Conservation (phyloP, 2,113 vertebrate genomes). For the Notothenia rossii region DNA sequence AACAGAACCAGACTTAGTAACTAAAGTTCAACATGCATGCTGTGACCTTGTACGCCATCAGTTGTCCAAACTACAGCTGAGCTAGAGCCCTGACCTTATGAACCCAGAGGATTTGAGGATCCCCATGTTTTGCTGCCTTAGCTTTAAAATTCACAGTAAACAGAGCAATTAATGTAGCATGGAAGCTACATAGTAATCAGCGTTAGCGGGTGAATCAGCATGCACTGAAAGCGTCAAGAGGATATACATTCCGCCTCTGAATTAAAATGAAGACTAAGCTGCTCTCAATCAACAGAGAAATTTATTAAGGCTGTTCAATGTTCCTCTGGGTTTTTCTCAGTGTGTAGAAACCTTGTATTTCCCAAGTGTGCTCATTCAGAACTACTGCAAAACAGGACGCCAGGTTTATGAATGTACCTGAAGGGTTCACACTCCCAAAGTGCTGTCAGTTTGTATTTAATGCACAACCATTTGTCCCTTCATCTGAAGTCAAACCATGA, state of each 20-base stretch:
- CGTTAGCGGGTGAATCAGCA: background rate
- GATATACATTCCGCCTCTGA: conserved; percentile 16
- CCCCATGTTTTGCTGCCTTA: background rate
- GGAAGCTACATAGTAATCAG: background rate
- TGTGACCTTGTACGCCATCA: background rate
- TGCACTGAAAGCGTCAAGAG: background rate
- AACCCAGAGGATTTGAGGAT: conserved; percentile 1
- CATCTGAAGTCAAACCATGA: background rate
- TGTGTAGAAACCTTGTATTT: background rate
- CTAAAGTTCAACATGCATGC: background rate
- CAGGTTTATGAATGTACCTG: background rate
- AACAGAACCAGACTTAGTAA: background rate
- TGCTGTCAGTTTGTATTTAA: background rate
- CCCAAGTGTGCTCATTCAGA: background rate
- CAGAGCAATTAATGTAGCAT: background rate
- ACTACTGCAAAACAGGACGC: background rate
- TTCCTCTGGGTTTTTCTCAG: background rate
- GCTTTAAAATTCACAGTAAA: conserved; percentile 4
- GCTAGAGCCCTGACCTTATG: background rate
- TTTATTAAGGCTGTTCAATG: conserved; percentile 80
- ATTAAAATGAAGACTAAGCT: conserved; percentile 63
- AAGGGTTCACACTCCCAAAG: background rate
- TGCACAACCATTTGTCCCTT: background rate
- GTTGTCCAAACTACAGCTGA: conserved; percentile 1
- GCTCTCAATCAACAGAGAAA: conserved; percentile 82